These are phyloP conservation scores for Drosophila kikkawai DNA, from an alignment of 1,140 invertebrate genomes.

Conservation along the genomic window DNA sequence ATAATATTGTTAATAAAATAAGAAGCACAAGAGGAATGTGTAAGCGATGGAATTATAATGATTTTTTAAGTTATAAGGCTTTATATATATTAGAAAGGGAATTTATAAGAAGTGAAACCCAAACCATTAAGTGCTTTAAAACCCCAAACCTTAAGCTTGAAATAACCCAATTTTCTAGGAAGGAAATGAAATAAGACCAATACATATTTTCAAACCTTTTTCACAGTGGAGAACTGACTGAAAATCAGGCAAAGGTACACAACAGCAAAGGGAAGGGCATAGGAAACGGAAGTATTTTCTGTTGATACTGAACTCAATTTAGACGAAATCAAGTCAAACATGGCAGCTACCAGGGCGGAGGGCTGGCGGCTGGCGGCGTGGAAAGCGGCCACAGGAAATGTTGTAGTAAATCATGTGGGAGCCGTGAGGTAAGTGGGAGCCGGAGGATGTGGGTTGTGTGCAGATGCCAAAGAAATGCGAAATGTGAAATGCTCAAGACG, in stretches of 20 bases:
- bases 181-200: neutral
- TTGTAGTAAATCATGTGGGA: slow-evolving; percentile 81
- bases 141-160: neutral
- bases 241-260: slow-evolving; percentile 75
- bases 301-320: slow-evolving; percentile 83
- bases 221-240: slow-evolving; percentile 29
- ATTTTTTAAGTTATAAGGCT: too few relatives aligned
- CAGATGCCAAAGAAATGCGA: slow-evolving; percentile 65
- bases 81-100: neutral
- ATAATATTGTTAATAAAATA: too few relatives aligned
- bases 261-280: slow-evolving; percentile 35
- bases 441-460: slow-evolving; percentile 52
- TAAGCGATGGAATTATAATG: neutral
- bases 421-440: slow-evolving; percentile 59
- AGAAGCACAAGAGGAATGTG: neutral
- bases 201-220: neutral
- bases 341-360: slow-evolving; percentile 60
- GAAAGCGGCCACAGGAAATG: slow-evolving; percentile 59
- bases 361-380: neutral
- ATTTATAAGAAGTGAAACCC: neutral
- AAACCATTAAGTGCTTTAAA: neutral
- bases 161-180: neutral
- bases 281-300: slow-evolving; percentile 83
- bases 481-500: slow-evolving; percentile 71
- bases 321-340: slow-evolving; percentile 83